These are phyloP conservation scores for Scatophagus argus DNA, from an alignment of 2,113 vertebrate genomes.

Conservation along the genomic window DNA sequence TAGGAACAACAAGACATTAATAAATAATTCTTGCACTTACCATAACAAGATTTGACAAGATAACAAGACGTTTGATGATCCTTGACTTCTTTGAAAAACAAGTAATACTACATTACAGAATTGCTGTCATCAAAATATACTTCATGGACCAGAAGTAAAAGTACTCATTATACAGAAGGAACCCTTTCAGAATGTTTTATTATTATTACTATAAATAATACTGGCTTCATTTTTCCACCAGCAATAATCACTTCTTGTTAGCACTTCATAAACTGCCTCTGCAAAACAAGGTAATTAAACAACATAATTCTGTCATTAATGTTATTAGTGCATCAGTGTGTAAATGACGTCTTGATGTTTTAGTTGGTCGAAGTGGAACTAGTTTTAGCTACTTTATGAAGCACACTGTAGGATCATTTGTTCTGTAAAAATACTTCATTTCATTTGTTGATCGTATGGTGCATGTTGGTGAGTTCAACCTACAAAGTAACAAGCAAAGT, in stretches of 20 bases:
- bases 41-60: slow-evolving; percentile 12
- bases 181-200: neutral
- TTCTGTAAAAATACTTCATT: neutral
- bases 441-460: neutral
- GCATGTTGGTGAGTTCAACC: neutral
- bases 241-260: no score
- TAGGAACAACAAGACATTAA: slow-evolving; percentile 9
- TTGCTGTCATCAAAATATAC: neutral
- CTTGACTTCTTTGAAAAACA: neutral
- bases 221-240: no score
- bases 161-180: neutral
- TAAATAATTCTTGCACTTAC: neutral
- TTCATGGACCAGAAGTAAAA: neutral
- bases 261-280: no score
- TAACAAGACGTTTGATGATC: neutral
- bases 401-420: neutral
- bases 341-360: neutral
- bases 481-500: neutral
- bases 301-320: no score
- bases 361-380: neutral
- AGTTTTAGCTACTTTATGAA: neutral
- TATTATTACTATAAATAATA: neutral
- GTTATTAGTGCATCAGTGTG: neutral
- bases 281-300: no score
- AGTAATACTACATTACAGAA: neutral